These are phyloP conservation scores for Hydroisotoma schaefferi DNA, from an alignment of 2,888 invertebrate genomes.

Conservation along the genomic window DNA sequence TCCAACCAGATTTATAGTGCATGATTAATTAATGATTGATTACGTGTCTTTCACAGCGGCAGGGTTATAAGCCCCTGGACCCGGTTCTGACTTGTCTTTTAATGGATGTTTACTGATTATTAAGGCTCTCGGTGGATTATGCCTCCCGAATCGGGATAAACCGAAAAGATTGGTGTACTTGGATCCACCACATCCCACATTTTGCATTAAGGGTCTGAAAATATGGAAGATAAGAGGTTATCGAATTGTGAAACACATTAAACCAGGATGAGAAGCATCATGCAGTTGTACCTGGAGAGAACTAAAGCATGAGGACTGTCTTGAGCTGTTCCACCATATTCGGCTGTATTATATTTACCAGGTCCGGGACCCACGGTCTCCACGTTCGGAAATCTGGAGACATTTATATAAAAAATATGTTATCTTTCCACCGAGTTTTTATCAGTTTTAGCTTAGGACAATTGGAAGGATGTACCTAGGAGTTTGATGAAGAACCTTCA, in stretches of 20 bases:
- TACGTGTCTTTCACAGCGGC: constrained; percentile 12
- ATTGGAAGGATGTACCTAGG: background rate
- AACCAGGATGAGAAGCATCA: background rate
- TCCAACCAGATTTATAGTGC: background rate
- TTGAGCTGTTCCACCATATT: constrained; percentile 13
- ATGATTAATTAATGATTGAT: background rate
- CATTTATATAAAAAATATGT: background rate
- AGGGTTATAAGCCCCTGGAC: constrained; percentile 31
- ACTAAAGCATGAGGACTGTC: constrained; percentile 25
- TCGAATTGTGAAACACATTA: too few relatives aligned
- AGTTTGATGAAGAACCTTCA: constrained; percentile 16
- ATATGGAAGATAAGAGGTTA: too few relatives aligned
- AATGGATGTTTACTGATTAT: constrained; percentile 17
- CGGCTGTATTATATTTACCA: constrained; percentile 8
- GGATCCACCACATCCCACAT: background rate
- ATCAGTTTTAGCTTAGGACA: too few relatives aligned
- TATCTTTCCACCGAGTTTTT: background rate
- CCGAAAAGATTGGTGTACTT: constrained; percentile 17
- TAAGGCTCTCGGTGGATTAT: constrained; percentile 19
- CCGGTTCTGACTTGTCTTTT: constrained; percentile 16
- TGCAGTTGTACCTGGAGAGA: constrained; percentile 11
- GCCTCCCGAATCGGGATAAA: constrained; percentile 26
- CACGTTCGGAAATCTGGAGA: constrained; percentile 13
- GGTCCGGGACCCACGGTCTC: constrained; percentile 31
- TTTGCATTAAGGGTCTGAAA: background rate